Conservation (phyloP, 1,140 invertebrate genomes). For the Panagrolaimus sp. region DNA sequence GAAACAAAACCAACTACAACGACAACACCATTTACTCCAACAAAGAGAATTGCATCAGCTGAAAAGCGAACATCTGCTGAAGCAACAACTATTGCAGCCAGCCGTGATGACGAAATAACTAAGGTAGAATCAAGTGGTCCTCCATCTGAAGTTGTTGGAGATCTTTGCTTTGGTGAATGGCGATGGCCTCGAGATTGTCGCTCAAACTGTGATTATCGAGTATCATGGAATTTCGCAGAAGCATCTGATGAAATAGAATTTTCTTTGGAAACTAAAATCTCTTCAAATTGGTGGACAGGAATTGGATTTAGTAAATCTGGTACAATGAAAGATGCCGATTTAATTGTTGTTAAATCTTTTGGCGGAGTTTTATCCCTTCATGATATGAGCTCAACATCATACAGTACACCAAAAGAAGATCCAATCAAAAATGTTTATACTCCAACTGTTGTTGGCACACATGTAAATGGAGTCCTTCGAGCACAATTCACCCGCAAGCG, state of each 20-base stretch:
- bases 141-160: constrained; percentile 27
- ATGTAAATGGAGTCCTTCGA: constrained; percentile 52
- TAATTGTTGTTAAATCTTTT: constrained; percentile 44
- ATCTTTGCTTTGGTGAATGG: constrained; percentile 51
- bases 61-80: no score
- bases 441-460: constrained; percentile 25
- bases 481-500: constrained; percentile 58
- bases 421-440: constrained; percentile 14
- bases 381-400: constrained; percentile 38
- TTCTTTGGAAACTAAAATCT: constrained; percentile 73
- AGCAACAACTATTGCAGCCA: no score
- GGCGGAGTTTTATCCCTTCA: constrained; percentile 31
- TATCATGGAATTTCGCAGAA: constrained; percentile 72
- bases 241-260: constrained; percentile 74
- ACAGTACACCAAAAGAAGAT: constrained; percentile 9
- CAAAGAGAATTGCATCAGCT: neutral
- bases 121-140: neutral
- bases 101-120: neutral
- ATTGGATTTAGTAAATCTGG: constrained; percentile 79
- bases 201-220: constrained; percentile 47
- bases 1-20: neutral
- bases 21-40: neutral
- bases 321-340: constrained; percentile 51
- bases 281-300: constrained; percentile 77
- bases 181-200: constrained; percentile 42